phyloP scores from a whole-genome alignment of 2,888 invertebrate genomes.

The Synanthedon formicaeformis region DNA sequence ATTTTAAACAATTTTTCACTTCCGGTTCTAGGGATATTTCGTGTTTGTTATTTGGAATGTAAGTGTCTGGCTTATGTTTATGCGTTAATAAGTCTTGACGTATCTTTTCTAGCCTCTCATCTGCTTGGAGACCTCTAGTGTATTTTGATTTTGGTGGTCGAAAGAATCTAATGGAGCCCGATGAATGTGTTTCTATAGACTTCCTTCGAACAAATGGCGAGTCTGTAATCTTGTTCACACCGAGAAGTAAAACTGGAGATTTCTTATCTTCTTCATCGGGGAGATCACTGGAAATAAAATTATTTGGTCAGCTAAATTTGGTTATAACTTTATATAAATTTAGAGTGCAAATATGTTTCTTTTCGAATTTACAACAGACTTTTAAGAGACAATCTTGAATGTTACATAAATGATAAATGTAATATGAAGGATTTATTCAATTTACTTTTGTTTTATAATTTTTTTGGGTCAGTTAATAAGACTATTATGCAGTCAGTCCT shows the following conservation, averaged over 20 bases:
- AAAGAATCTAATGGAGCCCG: slow-evolving; percentile 56
- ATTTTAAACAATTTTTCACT: slow-evolving; percentile 34
- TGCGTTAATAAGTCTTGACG: slow-evolving; percentile 55
- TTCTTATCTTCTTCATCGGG: slow-evolving; percentile 73
- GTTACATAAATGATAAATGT: no score
- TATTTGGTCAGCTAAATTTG: not conserved
- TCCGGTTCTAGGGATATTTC: slow-evolving; percentile 46
- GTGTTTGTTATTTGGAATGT: slow-evolving; percentile 49
- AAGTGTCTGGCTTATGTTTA: slow-evolving; percentile 52
- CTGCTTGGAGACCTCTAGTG: slow-evolving; percentile 55
- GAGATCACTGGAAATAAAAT: slow-evolving; percentile 64
- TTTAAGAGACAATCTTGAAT: no score
- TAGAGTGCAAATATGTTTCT: not conserved
- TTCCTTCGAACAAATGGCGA: slow-evolving; percentile 56
- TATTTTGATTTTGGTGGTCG: slow-evolving; percentile 59
- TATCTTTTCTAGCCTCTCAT: slow-evolving; percentile 58
- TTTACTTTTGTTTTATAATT: no score
- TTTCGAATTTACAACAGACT: no score
- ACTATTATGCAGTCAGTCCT: no score
- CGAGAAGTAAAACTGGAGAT: slow-evolving; percentile 71
- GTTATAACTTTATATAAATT: not conserved
- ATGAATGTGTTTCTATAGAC: slow-evolving; percentile 43
- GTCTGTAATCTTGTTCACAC: slow-evolving; percentile 70
- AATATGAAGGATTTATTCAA: no score
- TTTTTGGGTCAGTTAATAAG: no score